Percentiles rank a stretch among this genome's conserved stretches.
These are phyloP conservation scores for Operophtera brumata DNA, from an alignment of 2,888 invertebrate species.

Conservation along the genomic window DNA sequence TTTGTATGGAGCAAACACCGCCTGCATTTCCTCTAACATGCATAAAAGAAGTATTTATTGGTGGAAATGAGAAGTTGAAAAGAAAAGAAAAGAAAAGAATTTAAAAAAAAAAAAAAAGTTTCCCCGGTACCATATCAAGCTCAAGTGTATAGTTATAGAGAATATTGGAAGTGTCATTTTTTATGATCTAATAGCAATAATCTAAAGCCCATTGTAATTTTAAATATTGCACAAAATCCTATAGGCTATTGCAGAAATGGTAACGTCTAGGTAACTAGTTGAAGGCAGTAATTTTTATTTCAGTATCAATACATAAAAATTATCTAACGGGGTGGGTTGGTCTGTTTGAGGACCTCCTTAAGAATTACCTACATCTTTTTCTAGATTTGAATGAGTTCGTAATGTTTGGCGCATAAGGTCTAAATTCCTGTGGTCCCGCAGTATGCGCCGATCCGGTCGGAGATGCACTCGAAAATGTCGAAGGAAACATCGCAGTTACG, in stretches of 20 bases:
- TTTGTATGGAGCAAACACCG: too few species aligned
- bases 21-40: too few species aligned
- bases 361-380: neutral
- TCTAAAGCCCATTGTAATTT: neutral
- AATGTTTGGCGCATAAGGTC: constrained; percentile 11
- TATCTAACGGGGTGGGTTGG: neutral
- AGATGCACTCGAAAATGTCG: constrained; percentile 89
- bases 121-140: too few species aligned
- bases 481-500: constrained; percentile 88
- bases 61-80: too few species aligned
- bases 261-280: constrained; percentile 15
- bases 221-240: constrained; percentile 15
- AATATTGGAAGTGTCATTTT: too few species aligned
- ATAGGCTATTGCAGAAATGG: neutral
- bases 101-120: too few species aligned
- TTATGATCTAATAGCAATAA: neutral
- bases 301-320: neutral
- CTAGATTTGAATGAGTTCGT: neutral
- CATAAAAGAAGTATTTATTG: too few species aligned
- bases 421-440: constrained; percentile 80
- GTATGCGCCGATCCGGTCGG: constrained; percentile 87
- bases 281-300: too few species aligned
- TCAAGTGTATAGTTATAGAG: too few species aligned
- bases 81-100: too few species aligned
- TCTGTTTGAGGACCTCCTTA: neutral